phyloP scores from a whole-genome alignment of 2,888 invertebrate species.

The Lissocephala sabroskyi region DNA sequence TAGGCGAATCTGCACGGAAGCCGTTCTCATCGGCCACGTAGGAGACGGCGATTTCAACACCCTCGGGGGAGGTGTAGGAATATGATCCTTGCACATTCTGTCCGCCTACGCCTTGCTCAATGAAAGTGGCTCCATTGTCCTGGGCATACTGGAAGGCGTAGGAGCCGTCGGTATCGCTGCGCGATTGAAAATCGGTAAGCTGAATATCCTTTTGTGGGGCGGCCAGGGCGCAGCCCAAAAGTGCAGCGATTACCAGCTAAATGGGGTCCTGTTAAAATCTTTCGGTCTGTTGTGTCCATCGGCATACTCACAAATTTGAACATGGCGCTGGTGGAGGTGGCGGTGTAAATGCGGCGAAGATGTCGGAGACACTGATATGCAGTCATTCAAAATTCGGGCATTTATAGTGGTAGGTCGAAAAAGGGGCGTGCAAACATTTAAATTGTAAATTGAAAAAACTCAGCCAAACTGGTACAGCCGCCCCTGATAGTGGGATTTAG shows the following conservation, averaged over 20 bases:
- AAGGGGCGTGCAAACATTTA: not conserved
- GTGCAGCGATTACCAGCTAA: constrained; percentile 38
- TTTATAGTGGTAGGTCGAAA: too few species aligned
- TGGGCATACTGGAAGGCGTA: constrained; percentile 73
- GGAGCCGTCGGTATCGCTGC: constrained; percentile 65
- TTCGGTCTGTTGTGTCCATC: not conserved
- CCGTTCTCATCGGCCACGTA: constrained; percentile 66
- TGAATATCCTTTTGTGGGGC: constrained; percentile 15
- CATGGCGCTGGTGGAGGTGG: too few species aligned
- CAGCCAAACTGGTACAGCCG: too few species aligned
- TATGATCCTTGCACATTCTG: constrained; percentile 69
- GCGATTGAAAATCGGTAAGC: constrained; percentile 14
- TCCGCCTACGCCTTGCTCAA: constrained; percentile 75
- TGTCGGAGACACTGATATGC: too few species aligned
- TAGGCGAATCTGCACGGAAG: constrained; percentile 60
- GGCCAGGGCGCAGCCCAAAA: constrained; percentile 28
- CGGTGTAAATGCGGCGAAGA: too few species aligned
- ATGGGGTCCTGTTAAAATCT: not conserved
- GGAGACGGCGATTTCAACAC: constrained; percentile 41
- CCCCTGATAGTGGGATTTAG: too few species aligned
- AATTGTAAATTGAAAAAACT: not conserved
- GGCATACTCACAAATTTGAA: constrained; percentile 49
- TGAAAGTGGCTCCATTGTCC: constrained; percentile 75
- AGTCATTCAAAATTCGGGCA: too few species aligned
- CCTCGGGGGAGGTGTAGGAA: constrained; percentile 62